Percentiles rank a stretch among this genome's conserved stretches.
phyloP scores from a whole-genome alignment of 2,797 vertebrate species.

The Sebastolobus altivelis region DNA sequence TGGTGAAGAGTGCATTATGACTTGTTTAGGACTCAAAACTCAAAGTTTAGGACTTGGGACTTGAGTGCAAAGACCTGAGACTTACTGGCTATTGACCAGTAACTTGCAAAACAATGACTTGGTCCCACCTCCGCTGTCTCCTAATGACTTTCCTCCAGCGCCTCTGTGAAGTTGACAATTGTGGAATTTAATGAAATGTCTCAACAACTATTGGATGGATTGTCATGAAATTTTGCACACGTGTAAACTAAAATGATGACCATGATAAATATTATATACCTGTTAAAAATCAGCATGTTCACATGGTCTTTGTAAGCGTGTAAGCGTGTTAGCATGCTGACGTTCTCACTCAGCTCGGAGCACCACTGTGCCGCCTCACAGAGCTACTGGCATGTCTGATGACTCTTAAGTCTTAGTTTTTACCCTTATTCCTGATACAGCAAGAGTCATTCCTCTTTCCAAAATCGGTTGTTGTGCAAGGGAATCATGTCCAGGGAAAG shows the following conservation, averaged over 20 bases:
- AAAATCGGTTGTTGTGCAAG: slow-evolving; percentile 42
- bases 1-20: too few relatives aligned
- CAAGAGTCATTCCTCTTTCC: slow-evolving; percentile 42
- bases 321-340: not conserved
- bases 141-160: too few relatives aligned
- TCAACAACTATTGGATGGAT: too few relatives aligned
- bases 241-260: not conserved
- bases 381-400: not conserved
- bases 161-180: too few relatives aligned
- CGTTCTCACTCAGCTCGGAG: not conserved
- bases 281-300: not conserved
- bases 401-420: not conserved
- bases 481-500: slow-evolving; percentile 55
- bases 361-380: not conserved
- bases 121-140: too few relatives aligned
- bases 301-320: not conserved
- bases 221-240: too few relatives aligned
- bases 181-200: too few relatives aligned
- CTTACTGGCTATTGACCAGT: too few relatives aligned
- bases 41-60: too few relatives aligned
- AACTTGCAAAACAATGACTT: too few relatives aligned
- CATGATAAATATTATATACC: not conserved
- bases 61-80: too few relatives aligned
- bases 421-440: not conserved
- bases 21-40: too few relatives aligned